These are phyloP conservation scores for Meteorus colon DNA, from an alignment of 2,888 invertebrate genomes.

Conservation along the genomic window DNA sequence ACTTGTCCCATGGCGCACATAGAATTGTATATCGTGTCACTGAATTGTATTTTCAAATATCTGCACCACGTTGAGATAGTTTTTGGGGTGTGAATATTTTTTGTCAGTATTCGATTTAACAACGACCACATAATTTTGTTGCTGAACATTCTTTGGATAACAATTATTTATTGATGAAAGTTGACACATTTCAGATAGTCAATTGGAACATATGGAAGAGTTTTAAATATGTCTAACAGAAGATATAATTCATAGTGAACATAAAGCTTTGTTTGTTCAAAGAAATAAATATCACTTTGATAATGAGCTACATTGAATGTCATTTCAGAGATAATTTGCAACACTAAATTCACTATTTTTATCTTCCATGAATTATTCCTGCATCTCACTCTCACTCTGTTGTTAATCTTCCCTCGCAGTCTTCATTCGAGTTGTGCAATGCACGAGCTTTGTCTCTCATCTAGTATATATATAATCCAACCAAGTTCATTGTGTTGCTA, in stretches of 20 bases:
- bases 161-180: no score
- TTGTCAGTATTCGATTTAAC: no score
- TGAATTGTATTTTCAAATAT: not conserved
- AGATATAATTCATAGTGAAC: no score
- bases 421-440: not conserved
- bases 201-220: no score
- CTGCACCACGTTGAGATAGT: not conserved
- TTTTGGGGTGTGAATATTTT: no score
- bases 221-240: no score
- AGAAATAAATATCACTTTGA: no score
- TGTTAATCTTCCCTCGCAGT: not conserved
- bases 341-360: not conserved
- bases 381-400: not conserved
- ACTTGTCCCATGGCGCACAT: not conserved
- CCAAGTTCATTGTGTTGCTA: constrained; percentile 36
- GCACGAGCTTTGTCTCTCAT: constrained; percentile 15
- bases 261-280: no score
- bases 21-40: constrained; percentile 1
- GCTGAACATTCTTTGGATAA: no score
- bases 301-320: not conserved
- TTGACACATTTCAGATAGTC: no score
- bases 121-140: no score
- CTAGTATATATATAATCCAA: not conserved
- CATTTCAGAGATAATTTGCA: not conserved
- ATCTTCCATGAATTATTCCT: not conserved